Conservation (phyloP, 2,888 invertebrate species). For the Leucozona laternaria region DNA sequence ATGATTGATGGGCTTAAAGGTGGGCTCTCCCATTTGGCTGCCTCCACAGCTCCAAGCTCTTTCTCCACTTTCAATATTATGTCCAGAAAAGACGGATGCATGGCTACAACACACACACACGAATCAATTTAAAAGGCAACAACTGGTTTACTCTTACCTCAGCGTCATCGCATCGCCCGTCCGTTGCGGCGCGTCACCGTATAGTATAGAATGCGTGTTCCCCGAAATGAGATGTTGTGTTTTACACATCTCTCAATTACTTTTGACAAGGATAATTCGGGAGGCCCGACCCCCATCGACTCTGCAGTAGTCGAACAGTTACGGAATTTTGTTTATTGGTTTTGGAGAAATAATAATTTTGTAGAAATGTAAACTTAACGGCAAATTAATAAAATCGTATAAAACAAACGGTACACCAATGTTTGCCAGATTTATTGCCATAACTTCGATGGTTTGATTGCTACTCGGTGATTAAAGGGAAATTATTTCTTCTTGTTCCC, state of each 20-base stretch:
- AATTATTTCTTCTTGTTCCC: constrained; percentile 19
- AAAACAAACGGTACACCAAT: constrained; percentile 18
- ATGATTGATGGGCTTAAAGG: constrained; percentile 68
- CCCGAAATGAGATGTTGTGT: constrained; percentile 71
- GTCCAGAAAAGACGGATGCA: not conserved
- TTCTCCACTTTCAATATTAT: not conserved
- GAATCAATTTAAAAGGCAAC: constrained; percentile 42
- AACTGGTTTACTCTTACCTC: constrained; percentile 39
- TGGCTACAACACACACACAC: not conserved
- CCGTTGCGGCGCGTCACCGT: not conserved
- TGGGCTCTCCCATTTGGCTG: constrained; percentile 43
- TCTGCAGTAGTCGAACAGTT: constrained; percentile 9
- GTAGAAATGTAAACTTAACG: constrained; percentile 63
- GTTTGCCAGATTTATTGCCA: constrained; percentile 40
- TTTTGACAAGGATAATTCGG: constrained; percentile 74
- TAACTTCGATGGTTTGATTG: constrained; percentile 48
- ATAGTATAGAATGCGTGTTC: constrained; percentile 59
- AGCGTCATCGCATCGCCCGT: not conserved
- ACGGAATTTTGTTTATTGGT: constrained; percentile 41
- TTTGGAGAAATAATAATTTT: constrained; percentile 56
- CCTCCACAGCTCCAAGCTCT: not conserved
- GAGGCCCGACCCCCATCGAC: constrained; percentile 58
- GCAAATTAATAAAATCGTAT: constrained; percentile 63
- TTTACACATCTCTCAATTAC: constrained; percentile 72
- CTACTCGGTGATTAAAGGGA: constrained; percentile 49